Evolutionary conservation across 2,888 invertebrate species (phyloP), one percentile per base, ranked within the genome.

Genomic region (Crepidodera aurea): DNA sequence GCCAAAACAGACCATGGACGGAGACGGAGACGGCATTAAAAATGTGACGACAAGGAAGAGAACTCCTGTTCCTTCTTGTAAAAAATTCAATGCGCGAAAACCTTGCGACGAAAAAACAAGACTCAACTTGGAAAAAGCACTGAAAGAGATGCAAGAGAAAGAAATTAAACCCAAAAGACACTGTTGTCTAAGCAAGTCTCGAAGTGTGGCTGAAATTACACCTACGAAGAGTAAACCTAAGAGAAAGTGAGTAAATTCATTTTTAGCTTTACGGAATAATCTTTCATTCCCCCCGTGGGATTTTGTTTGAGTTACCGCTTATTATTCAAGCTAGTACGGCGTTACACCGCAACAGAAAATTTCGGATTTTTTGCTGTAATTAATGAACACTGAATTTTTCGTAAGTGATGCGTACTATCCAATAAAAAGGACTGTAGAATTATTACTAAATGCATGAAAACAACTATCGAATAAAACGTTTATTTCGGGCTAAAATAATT

Each of bases 161-260:
- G 15, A 37, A 13, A 15, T 1, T 3, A 66, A 39, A 34, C 54
- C 58, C 1, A 64, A 60, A 12, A 22, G 16, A 1, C 60, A 61
- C 22, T 39, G 44, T 19, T 61, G 51, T 15, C 44, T 70, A 19
- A 65, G 64, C 48, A 71, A 72, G 55, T 67, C 70, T 2, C 62
- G 62, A 6, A 75, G 71, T 8, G 68, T 78, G 6, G 76, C 77
- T 0, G 78, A 77, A 61, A 75, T 77, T 29, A 76, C 77, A 1
- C 77, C 78, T 1, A 75, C 73, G 7, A 75, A 73, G 61, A 72
- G 62, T n/a, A 67, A 62, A 54, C 27, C 46, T 1, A 70, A 64
- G 39, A 69, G 51, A 57, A 69, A 68, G 70, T 70, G 65, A 46
- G 60, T 63, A 22, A 32, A 8, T 40, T 40, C 13, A 7, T 37